Evolutionary conservation across 2,797 vertebrate genomes (phyloP).

Genomic region (Chlorospingus flavigularis): DNA sequence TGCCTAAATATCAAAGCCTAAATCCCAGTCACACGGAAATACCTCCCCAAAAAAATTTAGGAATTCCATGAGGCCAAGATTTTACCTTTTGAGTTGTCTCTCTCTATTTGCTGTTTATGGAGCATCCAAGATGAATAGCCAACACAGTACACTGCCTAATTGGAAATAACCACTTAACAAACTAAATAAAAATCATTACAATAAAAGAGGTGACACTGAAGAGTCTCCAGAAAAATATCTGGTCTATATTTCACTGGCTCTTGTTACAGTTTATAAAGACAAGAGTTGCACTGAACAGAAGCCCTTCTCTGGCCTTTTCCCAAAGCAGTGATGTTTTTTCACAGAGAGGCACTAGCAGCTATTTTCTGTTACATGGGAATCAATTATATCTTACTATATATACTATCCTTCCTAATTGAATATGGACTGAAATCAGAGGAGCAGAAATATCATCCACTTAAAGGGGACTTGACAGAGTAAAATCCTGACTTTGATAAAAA

Average conservation of each 20-base stretch:
- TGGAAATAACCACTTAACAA: not conserved
- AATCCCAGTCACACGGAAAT: not conserved
- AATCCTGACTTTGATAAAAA: not conserved
- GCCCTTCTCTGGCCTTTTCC: not conserved
- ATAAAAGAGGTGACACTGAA: not conserved
- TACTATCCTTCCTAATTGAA: not conserved
- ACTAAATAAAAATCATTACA: not conserved
- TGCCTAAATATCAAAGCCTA: not conserved
- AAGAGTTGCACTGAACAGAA: not conserved
- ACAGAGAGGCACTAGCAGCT: not conserved
- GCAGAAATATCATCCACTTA: not conserved
- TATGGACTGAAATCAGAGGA: not conserved
- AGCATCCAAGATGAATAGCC: not conserved
- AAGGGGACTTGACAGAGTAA: not conserved
- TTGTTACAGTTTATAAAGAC: not conserved
- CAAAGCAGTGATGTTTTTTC: not conserved
- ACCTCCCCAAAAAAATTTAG: not conserved
- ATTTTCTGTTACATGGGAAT: not conserved
- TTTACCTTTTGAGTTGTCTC: not conserved
- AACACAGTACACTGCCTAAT: not conserved
- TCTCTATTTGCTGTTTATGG: not conserved
- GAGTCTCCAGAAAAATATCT: not conserved
- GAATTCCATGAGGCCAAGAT: not conserved
- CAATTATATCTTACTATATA: not conserved
- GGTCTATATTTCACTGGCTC: not conserved